Evolutionary conservation across 2,113 vertebrate genomes (phyloP), one percentile per base, ranked within the genome.

Genomic region (Raphicerus campestris): DNA sequence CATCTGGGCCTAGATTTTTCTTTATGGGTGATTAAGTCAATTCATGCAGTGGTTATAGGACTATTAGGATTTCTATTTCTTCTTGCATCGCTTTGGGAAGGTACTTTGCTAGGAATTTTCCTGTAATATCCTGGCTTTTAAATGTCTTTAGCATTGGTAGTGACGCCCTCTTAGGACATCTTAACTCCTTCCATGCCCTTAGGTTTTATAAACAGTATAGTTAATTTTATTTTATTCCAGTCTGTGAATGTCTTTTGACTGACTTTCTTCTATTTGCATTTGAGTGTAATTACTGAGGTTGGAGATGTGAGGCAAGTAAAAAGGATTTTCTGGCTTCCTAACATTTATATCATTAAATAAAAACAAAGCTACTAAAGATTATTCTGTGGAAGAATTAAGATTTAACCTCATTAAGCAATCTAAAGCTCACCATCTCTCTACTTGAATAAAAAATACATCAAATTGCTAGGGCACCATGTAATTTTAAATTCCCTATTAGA

Each of bases 61-160:
- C 87, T 93, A 73, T 61, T 78, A 80, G 45, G 3, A 53, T 56
- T 95, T 97, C 85, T 30, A 63, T 58, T 90, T 96, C 89, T 94
- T 89, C 60, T 51, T 92, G 15, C 24, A 83, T 70, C 35, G 53
- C 6, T 47, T 55, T 81, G 28, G 39, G 60, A 96, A 81, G 19
- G 49, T 53, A 85, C 90, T 91, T 89, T 91, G 58, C 86, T 53
- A 66, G 16, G 24, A 49, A 19, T 17, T 90, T 87, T 49, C 17
- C 24, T 19, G 0, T 30, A 81, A 58, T 24, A 49, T 45, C 19
- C 26, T 30, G 85, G 17, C n/a, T 84, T 89, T 51, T 58, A 49
- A 91, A 80, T 63, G 49, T 89, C n/a, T 85, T 53, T 87, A 70
- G 5, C 24, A 94, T 26, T 1, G 17, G 3, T 30, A 80, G 7